These are phyloP conservation scores for Danio tinwini DNA, from an alignment of 2,797 vertebrate genomes.

Conservation along the genomic window DNA sequence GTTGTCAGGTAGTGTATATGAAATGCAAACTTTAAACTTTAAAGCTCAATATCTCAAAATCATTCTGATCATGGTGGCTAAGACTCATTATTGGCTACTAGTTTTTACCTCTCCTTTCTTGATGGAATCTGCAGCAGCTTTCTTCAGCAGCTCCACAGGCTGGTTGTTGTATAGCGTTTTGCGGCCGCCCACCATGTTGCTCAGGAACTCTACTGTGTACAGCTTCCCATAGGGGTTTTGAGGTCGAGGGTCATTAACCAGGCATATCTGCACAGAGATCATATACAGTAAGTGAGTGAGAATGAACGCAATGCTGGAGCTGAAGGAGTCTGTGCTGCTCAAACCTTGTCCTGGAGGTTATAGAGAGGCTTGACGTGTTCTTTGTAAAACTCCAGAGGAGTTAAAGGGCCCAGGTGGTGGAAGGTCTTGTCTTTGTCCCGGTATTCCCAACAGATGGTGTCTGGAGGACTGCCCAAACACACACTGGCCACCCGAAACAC, in stretches of 20 bases:
- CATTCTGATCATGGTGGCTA: no score
- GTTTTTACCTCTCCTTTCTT: slow-evolving; percentile 90
- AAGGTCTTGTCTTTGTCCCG: slow-evolving; percentile 97
- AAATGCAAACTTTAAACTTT: no score
- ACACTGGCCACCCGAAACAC: slow-evolving; percentile 94
- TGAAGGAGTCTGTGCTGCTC: not conserved
- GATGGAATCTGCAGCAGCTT: slow-evolving; percentile 89
- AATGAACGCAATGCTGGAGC: not conserved
- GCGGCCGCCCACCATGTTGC: slow-evolving; percentile 91
- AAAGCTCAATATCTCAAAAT: no score
- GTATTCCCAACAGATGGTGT: slow-evolving; percentile 96
- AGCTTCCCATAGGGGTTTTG: slow-evolving; percentile 90
- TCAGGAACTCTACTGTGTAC: slow-evolving; percentile 93
- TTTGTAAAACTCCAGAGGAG: slow-evolving; percentile 90
- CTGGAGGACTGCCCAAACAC: slow-evolving; percentile 93
- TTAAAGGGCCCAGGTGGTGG: slow-evolving; percentile 89
- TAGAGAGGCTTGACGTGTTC: slow-evolving; percentile 93
- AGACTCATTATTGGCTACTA: not conserved
- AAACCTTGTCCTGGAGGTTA: slow-evolving; percentile 95
- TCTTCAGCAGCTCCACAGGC: slow-evolving; percentile 89
- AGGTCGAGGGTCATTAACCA: slow-evolving; percentile 95
- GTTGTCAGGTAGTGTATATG: no score
- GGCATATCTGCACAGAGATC: slow-evolving; percentile 81
- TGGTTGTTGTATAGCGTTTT: slow-evolving; percentile 96
- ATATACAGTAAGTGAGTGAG: not conserved